Evolutionary conservation across 2,113 vertebrate genomes (phyloP), one percentile per base, ranked within the genome.

Genomic region (Pseudorasbora parva): DNA sequence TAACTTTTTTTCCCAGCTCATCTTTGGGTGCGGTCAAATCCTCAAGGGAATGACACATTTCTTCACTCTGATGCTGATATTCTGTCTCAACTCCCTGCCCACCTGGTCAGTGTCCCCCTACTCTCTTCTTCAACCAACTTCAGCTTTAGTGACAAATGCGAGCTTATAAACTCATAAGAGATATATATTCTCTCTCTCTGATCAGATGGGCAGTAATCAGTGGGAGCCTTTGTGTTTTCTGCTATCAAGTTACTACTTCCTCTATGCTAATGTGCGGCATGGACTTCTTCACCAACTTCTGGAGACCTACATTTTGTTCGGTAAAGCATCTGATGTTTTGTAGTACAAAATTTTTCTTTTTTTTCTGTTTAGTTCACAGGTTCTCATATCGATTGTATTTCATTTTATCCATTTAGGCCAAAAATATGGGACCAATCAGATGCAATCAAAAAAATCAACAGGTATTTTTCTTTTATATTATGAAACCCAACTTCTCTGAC

Each of bases 21-120:
- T 57, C 92, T 96, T 82, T 97, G 95, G 96, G 92, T 90, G 7
- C 88, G 86, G 0, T 93, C 94, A 1, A 94, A 96, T 88, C 92
- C 94, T 1, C 90, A 92, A 37, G 93, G 91, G 8, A 88, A 88
- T 0, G 87, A 93, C 17, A 93, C 91, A 30, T 96, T 96, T 88
- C 91, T 89, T 75, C 93, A 91, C 51, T 94, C 94, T 71, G 93
- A 95, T 74, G 89, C 92, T 0, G 90, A 93, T 76, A 84, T 93
- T n/a, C 85, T 97, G 69, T 78, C 23, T 71, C 93, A 94, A 19
- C 93, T 97, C 27, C 94, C 95, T 2, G 79, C 90, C 37, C 93
- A 91, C 85, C 89, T 97, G 95, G 96, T 97, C 59, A 88, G 94
- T 89, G 51, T 4, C 49, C 64, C 7, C 1, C 25, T 66, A 43